These are phyloP conservation scores for Mesembrinibis cayennensis DNA, from an alignment of 2,113 vertebrate genomes.

Conservation along the genomic window DNA sequence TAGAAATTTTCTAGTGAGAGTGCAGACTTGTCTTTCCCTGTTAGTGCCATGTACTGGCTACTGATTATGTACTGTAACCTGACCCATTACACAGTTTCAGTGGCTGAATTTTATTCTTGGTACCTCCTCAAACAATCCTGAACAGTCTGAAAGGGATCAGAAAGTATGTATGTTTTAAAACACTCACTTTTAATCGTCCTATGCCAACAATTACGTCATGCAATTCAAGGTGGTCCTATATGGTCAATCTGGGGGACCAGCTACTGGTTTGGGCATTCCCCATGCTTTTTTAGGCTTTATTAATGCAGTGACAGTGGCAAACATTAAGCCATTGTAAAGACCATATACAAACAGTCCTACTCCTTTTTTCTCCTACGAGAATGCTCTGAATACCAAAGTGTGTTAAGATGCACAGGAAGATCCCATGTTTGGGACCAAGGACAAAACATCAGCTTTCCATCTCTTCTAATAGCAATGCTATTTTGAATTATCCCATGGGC, in stretches of 20 bases:
- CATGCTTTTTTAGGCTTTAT: neutral
- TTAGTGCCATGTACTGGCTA: neutral
- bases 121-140: neutral
- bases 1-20: neutral
- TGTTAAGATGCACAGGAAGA: neutral
- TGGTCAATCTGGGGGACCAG: neutral
- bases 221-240: neutral
- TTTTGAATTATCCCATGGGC: neutral
- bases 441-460: neutral
- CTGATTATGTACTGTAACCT: neutral
- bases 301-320: neutral
- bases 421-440: neutral
- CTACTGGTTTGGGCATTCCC: neutral
- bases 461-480: neutral
- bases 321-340: neutral
- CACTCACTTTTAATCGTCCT: neutral
- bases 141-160: neutral
- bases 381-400: neutral
- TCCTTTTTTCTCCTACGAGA: neutral
- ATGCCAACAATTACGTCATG: neutral
- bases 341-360: neutral
- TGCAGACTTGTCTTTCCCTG: neutral
- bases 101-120: neutral
- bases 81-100: neutral
- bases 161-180: neutral